A percentile compares a stretch with the other conserved stretches of the same genome.
These are phyloP conservation scores for Xiphophorus hellerii DNA, from an alignment of 2,113 vertebrate genomes.

Conservation along the genomic window DNA sequence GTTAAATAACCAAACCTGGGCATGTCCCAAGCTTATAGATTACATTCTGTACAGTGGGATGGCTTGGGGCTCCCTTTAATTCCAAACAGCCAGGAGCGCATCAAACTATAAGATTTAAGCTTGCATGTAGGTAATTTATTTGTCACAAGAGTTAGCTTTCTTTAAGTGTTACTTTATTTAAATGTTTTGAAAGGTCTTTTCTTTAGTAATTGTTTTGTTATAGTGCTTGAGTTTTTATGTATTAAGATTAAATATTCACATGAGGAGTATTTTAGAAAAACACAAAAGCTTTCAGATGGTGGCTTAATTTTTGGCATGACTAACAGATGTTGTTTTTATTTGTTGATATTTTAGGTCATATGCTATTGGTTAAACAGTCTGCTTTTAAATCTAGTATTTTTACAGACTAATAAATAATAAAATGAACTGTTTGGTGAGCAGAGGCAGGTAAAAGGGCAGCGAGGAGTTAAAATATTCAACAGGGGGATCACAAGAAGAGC, in stretches of 20 bases:
- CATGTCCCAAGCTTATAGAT: no score
- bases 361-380: neutral
- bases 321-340: neutral
- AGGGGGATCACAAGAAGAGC: neutral
- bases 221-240: no score
- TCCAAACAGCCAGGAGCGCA: no score
- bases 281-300: no score
- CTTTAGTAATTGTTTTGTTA: neutral
- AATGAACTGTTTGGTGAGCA: neutral
- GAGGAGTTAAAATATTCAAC: neutral
- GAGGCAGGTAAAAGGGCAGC: neutral
- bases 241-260: neutral
- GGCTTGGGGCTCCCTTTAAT: no score
- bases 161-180: no score
- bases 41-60: no score
- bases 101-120: no score
- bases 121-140: no score
- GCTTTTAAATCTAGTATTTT: conserved; percentile 12
- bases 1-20: no score
- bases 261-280: neutral
- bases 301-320: neutral
- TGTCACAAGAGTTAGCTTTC: no score
- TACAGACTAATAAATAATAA: neutral
- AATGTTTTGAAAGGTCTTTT: no score
- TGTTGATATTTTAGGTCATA: conserved; percentile 12